Conservation (phyloP, 2,113 vertebrate species). For the Microtus pennsylvanicus region DNA sequence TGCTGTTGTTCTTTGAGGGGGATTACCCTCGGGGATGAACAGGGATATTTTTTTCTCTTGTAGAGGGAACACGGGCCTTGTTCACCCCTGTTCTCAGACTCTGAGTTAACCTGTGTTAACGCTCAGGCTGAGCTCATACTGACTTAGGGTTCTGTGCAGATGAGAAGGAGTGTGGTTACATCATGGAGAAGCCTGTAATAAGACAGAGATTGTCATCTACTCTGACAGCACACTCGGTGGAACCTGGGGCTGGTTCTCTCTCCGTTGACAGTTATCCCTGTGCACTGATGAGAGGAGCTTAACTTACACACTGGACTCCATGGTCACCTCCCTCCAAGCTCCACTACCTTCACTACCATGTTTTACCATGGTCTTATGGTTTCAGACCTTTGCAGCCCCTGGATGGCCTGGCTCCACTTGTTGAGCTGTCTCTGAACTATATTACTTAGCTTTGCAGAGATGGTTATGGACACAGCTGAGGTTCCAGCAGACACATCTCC, state of each 20-base stretch:
- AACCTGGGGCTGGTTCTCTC: not conserved
- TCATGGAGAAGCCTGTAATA: not conserved
- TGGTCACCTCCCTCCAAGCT: too few species aligned
- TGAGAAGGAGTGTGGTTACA: not conserved
- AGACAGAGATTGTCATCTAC: not conserved
- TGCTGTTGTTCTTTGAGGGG: not conserved
- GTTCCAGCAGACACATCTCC: not conserved
- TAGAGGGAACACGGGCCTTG: not conserved
- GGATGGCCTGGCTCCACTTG: rapidly evolving
- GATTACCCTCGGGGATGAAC: not conserved
- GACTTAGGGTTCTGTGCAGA: rapidly evolving
- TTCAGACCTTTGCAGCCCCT: not conserved
- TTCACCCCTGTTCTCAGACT: not conserved
- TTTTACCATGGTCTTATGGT: rapidly evolving
- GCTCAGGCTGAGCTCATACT: not conserved
- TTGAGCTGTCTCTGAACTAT: not conserved
- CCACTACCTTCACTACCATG: rapidly evolving
- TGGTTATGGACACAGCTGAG: rapidly evolving
- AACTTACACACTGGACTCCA: not conserved
- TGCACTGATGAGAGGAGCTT: not conserved
- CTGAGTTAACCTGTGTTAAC: not conserved
- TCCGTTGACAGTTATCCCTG: rapidly evolving
- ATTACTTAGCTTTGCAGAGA: rapidly evolving
- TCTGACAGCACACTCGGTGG: not conserved
- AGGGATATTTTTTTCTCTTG: not conserved